Evolutionary conservation across 2,888 invertebrate species (phyloP), one percentile per base, ranked within the genome.

Genomic region (Pseudococcus viburni): DNA sequence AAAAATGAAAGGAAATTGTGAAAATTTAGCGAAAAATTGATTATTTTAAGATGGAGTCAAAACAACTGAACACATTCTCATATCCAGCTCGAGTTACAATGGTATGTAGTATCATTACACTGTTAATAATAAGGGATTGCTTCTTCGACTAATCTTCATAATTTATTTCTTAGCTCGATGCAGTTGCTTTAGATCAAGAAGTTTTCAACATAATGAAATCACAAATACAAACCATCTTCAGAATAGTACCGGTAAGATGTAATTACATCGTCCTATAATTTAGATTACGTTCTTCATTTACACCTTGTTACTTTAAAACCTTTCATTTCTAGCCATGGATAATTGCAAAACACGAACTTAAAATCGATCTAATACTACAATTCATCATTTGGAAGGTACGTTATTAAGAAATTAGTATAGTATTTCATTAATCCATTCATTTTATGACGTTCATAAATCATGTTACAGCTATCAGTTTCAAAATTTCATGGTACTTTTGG

Each of bases 141-240:
- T 12, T 51, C 5, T 51, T 51, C 4, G 11, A 51, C 42, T 83
- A 11, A n/a, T 83, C n/a, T n/a, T 83, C n/a, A n/a, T n/a, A 59
- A 4, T 64, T 83, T 11, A 19, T 83, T 7, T 19, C 59, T 11
- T 90, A 96, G 94, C 92, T 96, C 89, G 97, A 97, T 92, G 95
- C 96, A 46, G 93, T 94, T n/a, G 95, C 95, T 90, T 92, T 97
- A 59, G 97, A 97, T 91, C 93, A 93, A 89, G 96, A 97, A 92
- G 94, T 97, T 85, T 93, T 94, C 89, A 94, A 94, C 89, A 92
- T 96, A 84, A 93, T 97, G 84, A 94, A 94, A 90, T 93, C 94
- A 89, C 94, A 95, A 90, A 91, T 95, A 22, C 93, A 94, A 89
- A 93, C 94, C 90, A 93, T 95, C 83, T 92, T 94, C 2, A 94